A percentile compares a stretch with the other conserved stretches of the same genome.
Conservation (phyloP, 2,797 vertebrate species). For the Enoplosus armatus region DNA sequence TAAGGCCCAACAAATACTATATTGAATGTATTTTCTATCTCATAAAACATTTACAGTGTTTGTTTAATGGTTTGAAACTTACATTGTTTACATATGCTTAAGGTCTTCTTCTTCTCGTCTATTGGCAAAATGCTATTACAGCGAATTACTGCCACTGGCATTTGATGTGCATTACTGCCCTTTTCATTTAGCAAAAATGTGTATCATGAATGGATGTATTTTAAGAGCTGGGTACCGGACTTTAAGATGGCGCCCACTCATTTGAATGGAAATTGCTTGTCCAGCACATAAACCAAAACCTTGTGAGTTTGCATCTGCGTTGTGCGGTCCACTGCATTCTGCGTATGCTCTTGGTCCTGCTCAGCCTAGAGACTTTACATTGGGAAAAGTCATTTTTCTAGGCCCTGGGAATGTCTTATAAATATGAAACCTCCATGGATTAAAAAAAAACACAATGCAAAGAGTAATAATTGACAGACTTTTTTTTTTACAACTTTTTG, state of each 20-base stretch:
- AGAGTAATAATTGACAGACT: too few relatives aligned
- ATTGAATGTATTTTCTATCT: constrained; percentile 20
- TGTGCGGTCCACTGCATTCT: background rate
- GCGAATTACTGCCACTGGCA: background rate
- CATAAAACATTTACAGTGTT: constrained; percentile 24
- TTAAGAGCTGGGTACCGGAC: background rate
- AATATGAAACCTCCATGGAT: background rate
- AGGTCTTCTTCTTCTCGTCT: background rate
- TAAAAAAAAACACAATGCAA: background rate
- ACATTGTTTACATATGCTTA: background rate
- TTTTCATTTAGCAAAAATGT: background rate
- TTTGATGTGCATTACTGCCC: background rate
- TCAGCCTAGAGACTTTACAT: background rate
- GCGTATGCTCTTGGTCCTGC: too few relatives aligned
- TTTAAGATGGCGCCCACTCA: background rate
- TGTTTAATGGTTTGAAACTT: background rate
- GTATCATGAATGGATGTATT: background rate
- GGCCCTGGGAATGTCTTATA: background rate
- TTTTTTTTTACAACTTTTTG: background rate
- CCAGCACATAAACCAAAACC: background rate
- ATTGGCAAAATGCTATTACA: background rate
- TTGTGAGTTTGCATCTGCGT: too few relatives aligned
- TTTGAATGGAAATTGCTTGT: background rate
- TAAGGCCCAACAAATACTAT: constrained; percentile 17
- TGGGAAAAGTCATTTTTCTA: background rate